Evolutionary conservation across 2,113 vertebrate genomes (phyloP).

Genomic region (Isichthys henryi): DNA sequence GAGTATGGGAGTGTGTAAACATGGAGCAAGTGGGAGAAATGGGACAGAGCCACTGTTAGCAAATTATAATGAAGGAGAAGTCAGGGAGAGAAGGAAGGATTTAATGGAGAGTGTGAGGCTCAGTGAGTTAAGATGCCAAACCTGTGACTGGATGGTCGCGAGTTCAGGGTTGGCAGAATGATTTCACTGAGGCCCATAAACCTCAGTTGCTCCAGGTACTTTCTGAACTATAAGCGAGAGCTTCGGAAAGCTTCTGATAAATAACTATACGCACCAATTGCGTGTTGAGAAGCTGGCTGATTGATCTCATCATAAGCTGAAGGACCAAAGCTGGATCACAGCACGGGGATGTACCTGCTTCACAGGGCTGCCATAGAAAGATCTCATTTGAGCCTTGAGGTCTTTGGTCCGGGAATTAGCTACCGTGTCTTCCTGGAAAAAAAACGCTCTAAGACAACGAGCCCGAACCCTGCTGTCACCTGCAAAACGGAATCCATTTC

Average conservation of each 20-base stretch:
- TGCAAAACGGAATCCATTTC: not conserved
- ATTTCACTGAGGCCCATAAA: not conserved
- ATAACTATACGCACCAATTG: not conserved
- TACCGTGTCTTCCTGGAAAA: not conserved
- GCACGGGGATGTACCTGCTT: not conserved
- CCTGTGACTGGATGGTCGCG: not conserved
- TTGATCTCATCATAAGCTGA: not conserved
- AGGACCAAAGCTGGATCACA: not conserved
- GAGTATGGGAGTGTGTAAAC: not conserved
- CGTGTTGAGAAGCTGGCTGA: not conserved
- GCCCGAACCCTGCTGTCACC: not conserved
- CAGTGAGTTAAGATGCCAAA: not conserved
- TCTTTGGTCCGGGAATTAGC: not conserved
- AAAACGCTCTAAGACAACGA: not conserved
- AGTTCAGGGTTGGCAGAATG: not conserved
- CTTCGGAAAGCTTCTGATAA: not conserved
- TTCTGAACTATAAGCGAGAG: not conserved
- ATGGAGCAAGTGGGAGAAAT: not conserved
- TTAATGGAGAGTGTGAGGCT: not conserved
- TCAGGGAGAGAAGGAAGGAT: not conserved
- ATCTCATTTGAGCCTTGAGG: not conserved
- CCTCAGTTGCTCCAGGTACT: not conserved
- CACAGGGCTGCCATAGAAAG: not conserved
- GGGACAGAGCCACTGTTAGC: not conserved
- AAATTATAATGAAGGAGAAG: not conserved